Percentiles rank a stretch among this genome's conserved stretches.
phyloP scores from a whole-genome alignment of 1,140 invertebrate species.

The Bombus balteatus region DNA sequence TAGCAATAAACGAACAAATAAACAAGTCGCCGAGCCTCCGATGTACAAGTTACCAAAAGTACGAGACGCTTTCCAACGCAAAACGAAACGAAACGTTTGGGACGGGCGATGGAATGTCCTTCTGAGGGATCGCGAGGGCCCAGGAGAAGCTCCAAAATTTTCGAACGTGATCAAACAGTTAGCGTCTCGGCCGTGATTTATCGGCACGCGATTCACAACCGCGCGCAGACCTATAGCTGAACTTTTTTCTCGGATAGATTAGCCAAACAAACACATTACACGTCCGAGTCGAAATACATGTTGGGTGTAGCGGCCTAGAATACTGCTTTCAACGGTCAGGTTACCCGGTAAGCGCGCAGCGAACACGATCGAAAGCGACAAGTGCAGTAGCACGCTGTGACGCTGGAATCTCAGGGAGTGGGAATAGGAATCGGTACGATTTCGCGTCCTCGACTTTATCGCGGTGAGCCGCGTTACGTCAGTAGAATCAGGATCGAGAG shows the following conservation, averaged over 20 bases:
- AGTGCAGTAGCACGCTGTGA: slow-evolving; percentile 59
- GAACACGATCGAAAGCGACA: slow-evolving; percentile 61
- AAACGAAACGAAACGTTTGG: neutral
- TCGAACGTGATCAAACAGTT: neutral
- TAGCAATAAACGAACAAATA: slow-evolving; percentile 21
- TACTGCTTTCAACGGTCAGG: slow-evolving; percentile 73
- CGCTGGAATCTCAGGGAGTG: slow-evolving; percentile 55
- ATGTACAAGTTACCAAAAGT: neutral
- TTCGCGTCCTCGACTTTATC: slow-evolving; percentile 46
- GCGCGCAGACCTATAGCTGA: neutral
- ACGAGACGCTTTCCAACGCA: neutral
- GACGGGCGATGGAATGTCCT: no score
- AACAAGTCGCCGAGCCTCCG: slow-evolving; percentile 3
- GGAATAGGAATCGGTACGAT: slow-evolving; percentile 30
- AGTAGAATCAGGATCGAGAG: neutral
- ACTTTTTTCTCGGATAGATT: neutral
- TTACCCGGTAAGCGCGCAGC: slow-evolving; percentile 52
- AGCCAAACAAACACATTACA: neutral
- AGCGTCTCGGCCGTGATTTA: neutral
- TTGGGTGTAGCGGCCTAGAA: slow-evolving; percentile 75
- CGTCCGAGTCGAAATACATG: slow-evolving; percentile 20
- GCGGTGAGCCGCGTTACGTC: slow-evolving; percentile 12
- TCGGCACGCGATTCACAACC: neutral
- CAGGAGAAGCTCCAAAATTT: neutral
- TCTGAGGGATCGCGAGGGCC: no score